These are phyloP conservation scores for Rhabdornis inornatus DNA, from an alignment of 2,113 vertebrate species.

Conservation along the genomic window DNA sequence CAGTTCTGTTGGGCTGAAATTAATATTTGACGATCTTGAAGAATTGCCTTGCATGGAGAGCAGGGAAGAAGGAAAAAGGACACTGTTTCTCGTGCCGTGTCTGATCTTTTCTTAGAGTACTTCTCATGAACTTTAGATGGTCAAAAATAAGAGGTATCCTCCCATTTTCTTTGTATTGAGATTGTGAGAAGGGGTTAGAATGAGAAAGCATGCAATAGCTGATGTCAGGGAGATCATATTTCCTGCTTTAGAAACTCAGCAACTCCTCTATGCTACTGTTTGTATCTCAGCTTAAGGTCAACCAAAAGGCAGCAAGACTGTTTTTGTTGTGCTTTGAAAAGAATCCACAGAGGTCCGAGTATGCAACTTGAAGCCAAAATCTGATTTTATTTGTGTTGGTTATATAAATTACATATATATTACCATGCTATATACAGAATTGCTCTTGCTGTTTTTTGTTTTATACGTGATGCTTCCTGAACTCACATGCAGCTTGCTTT, in stretches of 20 bases:
- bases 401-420: slow-evolving; percentile 34
- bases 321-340: neutral
- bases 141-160: neutral
- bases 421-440: neutral
- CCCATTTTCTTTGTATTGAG: neutral
- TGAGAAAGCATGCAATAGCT: neutral
- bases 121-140: neutral
- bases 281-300: neutral
- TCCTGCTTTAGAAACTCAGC: neutral
- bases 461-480: neutral
- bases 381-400: slow-evolving; percentile 18
- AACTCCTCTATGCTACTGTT: neutral
- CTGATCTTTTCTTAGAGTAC: neutral
- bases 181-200: neutral
- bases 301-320: neutral
- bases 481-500: neutral
- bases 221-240: neutral
- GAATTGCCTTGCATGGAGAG: neutral
- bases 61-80: neutral
- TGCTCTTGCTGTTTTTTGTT: neutral
- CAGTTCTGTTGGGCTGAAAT: fast-evolving
- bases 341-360: neutral
- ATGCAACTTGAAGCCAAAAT: neutral
- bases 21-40: too few species aligned
- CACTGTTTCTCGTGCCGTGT: fast-evolving